Base-by-base conservation (phyloP, 1,140 invertebrate genomes). In the Brachionus rubens region DNA sequence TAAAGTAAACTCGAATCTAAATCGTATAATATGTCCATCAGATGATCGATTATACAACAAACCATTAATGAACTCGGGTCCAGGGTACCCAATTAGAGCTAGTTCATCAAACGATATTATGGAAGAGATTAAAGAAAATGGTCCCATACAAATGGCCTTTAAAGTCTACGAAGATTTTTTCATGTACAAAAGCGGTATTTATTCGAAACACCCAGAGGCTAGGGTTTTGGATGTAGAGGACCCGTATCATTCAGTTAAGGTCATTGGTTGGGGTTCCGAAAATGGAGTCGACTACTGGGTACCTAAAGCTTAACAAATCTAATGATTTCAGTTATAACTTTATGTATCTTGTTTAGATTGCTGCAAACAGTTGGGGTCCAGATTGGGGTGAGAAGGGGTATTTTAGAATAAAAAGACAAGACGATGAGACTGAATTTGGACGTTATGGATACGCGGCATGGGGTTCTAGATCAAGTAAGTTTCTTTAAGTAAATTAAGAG, bases 251-350 rank as follows among this genome's bases (percentile, higher is more conserved):
- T 77, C 78, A n/a, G 59, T 78, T 30, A 40, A 65, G 24, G 50
- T 78, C 5, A 9, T 78, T 14, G 78, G 78, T 59, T 78, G 78
- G 78, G 94, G 94, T 24, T 62, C 28, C 9, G 75, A 59, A 56
- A 76, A 62, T 6, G 36, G 36, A 2, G 75, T 56, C 0, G 30
- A 65, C 21, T 59, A 76, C 46, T 75, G 72, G 72, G 43, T 72
- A 72, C 16, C 2, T n/a, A 47, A 43, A 9, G 2, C 19, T 6
- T 19, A 10, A 10, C 9, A 10, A 67, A 41, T 21, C 6, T 14
- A 9, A 21, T 46, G 16, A 41, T 40, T 41, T n/a, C 19, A 3
- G 36, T 67, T 28, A 26, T 67, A 26, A n/a, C 26, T 9, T 24
- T 36, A n/a, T 30, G 21, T 1, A n/a, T 46, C 46, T 24, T 28